Conservation (phyloP, 2,113 vertebrate genomes). For the Cygnus atratus region DNA sequence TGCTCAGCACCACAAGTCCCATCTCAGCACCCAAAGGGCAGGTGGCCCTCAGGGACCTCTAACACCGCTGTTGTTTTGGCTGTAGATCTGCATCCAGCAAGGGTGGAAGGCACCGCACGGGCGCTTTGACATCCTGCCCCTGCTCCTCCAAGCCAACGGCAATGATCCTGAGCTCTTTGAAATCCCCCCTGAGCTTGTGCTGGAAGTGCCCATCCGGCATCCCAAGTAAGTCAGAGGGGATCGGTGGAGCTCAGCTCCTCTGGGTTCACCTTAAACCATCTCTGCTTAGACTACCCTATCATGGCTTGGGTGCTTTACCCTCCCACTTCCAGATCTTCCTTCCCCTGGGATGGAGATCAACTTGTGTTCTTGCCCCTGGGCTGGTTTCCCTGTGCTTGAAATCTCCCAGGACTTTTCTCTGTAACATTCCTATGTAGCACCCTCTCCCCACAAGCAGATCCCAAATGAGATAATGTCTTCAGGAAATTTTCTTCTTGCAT, state of each 20-base stretch:
- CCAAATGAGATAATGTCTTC: not conserved
- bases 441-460: not conserved
- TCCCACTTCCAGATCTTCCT: not conserved
- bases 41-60: not conserved
- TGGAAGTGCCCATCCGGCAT: conserved; percentile 94
- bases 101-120: conserved; percentile 92
- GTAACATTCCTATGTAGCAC: rapidly evolving
- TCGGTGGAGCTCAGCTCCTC: not conserved
- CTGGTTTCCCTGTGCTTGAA: not conserved
- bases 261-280: not conserved
- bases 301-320: not conserved
- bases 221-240: conserved; percentile 87
- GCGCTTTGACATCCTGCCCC: conserved; percentile 92
- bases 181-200: conserved; percentile 90
- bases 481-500: not conserved
- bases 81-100: conserved; percentile 94
- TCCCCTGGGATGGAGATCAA: not conserved
- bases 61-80: not conserved
- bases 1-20: rapidly evolving
- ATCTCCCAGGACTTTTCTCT: not conserved
- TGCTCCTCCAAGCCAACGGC: conserved; percentile 93
- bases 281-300: not conserved
- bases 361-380: not conserved
- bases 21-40: not conserved
- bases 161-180: conserved; percentile 96